phyloP scores from a whole-genome alignment of 2,113 vertebrate species.

The Bos indicus region DNA sequence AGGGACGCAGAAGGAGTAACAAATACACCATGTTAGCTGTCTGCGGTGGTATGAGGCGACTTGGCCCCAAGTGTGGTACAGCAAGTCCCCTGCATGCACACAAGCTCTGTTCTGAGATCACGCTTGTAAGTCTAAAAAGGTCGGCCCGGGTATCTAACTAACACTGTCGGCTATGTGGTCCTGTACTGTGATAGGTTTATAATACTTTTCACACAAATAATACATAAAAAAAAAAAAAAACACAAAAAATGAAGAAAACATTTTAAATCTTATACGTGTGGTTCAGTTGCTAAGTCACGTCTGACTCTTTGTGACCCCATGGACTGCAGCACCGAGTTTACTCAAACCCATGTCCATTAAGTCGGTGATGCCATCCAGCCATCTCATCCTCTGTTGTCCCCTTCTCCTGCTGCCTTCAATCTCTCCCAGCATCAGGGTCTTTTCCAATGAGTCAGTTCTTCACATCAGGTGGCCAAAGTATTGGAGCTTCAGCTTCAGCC shows the following conservation, averaged over 20 bases:
- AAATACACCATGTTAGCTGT: fast-evolving
- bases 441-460: neutral
- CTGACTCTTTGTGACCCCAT: neutral
- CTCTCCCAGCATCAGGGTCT: neutral
- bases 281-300: neutral
- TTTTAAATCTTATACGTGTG: neutral
- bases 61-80: neutral
- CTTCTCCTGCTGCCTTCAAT: neutral
- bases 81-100: neutral
- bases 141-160: neutral
- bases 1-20: neutral
- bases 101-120: neutral
- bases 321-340: neutral
- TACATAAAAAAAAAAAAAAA: neutral
- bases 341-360: neutral
- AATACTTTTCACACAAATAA: neutral
- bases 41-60: neutral
- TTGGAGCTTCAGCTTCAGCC: neutral
- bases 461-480: neutral
- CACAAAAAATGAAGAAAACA: neutral
- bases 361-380: neutral
- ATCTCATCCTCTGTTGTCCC: neutral
- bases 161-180: neutral
- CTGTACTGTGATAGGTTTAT: neutral
- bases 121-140: neutral